phyloP scores from a whole-genome alignment of 2,797 vertebrate species.

The Sebastes iracundus region DNA sequence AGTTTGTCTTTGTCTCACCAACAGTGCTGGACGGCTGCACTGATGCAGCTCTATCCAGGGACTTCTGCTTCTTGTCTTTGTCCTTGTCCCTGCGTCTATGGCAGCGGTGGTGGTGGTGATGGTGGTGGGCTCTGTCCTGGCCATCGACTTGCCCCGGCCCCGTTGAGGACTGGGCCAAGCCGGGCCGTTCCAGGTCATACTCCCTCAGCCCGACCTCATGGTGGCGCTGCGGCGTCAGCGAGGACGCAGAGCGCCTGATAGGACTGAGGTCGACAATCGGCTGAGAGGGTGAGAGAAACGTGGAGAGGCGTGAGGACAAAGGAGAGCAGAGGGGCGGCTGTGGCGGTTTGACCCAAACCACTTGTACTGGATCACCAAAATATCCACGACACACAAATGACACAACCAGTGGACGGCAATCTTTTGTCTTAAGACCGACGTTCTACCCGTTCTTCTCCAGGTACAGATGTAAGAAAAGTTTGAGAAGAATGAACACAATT shows the following conservation, averaged over 20 bases:
- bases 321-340: not conserved
- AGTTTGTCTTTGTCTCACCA: slow-evolving; percentile 73
- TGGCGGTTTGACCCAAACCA: slow-evolving; percentile 27
- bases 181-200: slow-evolving; percentile 84
- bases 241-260: slow-evolving; percentile 94
- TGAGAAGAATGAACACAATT: slow-evolving; percentile 51
- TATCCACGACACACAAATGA: slow-evolving; percentile 58
- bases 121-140: slow-evolving; percentile 81
- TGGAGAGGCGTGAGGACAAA: not conserved
- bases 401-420: slow-evolving; percentile 52
- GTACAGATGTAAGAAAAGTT: slow-evolving; percentile 30
- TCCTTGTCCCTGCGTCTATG: slow-evolving; percentile 86
- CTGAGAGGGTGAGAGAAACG: slow-evolving; percentile 70
- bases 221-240: slow-evolving; percentile 84
- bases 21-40: slow-evolving; percentile 81
- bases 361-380: slow-evolving; percentile 49
- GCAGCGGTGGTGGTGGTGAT: slow-evolving; percentile 90
- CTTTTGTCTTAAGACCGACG: slow-evolving; percentile 43
- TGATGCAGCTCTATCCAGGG: slow-evolving; percentile 85
- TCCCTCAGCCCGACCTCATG: slow-evolving; percentile 84
- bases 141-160: slow-evolving; percentile 47
- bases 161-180: slow-evolving; percentile 24
- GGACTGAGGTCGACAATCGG: slow-evolving; percentile 91
- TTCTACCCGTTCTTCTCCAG: slow-evolving; percentile 60
- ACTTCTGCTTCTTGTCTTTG: slow-evolving; percentile 91